These are phyloP conservation scores for Chiroxiphia lanceolata DNA, from an alignment of 2,797 vertebrate species.

Conservation along the genomic window DNA sequence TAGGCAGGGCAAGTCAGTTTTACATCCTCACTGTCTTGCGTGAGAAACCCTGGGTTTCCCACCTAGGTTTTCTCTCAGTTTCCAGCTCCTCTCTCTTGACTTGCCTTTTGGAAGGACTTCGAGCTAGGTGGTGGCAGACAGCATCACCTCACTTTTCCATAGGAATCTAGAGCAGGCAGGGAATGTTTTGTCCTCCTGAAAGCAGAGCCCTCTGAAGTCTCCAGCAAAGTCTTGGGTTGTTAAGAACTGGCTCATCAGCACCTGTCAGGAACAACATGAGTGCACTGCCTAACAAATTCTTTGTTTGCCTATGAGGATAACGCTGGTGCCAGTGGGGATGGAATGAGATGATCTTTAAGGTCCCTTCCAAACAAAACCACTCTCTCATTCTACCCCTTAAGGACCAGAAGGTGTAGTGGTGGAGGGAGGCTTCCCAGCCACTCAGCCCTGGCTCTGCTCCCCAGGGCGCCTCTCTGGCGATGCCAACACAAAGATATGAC, in stretches of 20 bases:
- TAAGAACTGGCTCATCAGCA: not conserved
- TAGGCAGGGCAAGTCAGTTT: not conserved
- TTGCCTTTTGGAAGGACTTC: not conserved
- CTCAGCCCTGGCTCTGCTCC: not conserved
- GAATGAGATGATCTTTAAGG: not conserved
- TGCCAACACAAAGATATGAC: not conserved
- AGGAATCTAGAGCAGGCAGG: not conserved
- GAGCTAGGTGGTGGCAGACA: not conserved
- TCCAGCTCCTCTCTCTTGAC: not conserved
- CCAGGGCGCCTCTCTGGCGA: not conserved
- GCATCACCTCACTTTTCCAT: not conserved
- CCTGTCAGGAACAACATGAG: not conserved
- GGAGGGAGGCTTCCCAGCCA: not conserved
- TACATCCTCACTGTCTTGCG: not conserved
- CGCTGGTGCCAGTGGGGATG: not conserved
- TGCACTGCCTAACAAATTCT: not conserved
- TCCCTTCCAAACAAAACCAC: not conserved
- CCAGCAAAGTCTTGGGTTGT: not conserved
- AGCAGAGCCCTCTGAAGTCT: not conserved
- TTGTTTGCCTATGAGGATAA: not conserved
- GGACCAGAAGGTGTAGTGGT: not conserved
- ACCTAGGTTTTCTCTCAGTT: not conserved
- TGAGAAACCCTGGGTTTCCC: not conserved
- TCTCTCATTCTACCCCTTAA: not conserved
- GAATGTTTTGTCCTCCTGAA: not conserved